phyloP scores from a whole-genome alignment of 2,888 invertebrate species.

The Stomorhina lunata region DNA sequence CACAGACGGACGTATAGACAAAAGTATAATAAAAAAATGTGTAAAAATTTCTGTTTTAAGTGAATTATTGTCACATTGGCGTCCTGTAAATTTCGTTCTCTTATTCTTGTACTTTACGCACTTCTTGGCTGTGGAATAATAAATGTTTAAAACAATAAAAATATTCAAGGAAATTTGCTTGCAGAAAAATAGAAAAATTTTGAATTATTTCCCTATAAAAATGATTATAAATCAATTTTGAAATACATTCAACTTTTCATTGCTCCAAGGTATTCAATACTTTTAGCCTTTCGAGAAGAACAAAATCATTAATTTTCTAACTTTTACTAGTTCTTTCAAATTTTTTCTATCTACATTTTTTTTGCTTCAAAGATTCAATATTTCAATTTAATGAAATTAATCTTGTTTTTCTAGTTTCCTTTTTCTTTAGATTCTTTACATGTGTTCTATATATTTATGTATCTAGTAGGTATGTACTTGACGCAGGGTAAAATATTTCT shows the following conservation, averaged over 20 bases:
- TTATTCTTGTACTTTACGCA: slow-evolving; percentile 49
- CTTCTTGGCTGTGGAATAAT: slow-evolving; percentile 56
- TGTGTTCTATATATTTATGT: background rate
- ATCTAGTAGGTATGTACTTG: no score
- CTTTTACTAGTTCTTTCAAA: background rate
- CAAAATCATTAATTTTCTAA: slow-evolving; percentile 19
- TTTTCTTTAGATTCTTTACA: background rate
- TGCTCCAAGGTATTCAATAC: background rate
- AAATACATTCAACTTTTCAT: background rate
- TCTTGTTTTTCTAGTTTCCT: background rate
- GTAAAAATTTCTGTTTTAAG: slow-evolving; percentile 50
- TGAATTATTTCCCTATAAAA: slow-evolving; percentile 42
- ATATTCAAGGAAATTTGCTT: background rate
- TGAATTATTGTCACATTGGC: slow-evolving; percentile 63
- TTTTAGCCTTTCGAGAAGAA: background rate
- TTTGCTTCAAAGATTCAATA: background rate
- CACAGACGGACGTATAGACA: background rate
- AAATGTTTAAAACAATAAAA: slow-evolving; percentile 41
- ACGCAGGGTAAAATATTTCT: no score
- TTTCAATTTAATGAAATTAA: slow-evolving; percentile 32
- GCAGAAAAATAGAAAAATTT: slow-evolving; percentile 7
- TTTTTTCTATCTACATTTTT: background rate
- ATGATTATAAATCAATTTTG: slow-evolving; percentile 34
- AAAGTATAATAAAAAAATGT: slow-evolving; percentile 26
- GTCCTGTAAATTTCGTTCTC: slow-evolving; percentile 54